A percentile compares a stretch with the other conserved stretches of the same genome.
Evolutionary conservation across 2,797 vertebrate species (phyloP).

Genomic region (Miichthys miiuy): DNA sequence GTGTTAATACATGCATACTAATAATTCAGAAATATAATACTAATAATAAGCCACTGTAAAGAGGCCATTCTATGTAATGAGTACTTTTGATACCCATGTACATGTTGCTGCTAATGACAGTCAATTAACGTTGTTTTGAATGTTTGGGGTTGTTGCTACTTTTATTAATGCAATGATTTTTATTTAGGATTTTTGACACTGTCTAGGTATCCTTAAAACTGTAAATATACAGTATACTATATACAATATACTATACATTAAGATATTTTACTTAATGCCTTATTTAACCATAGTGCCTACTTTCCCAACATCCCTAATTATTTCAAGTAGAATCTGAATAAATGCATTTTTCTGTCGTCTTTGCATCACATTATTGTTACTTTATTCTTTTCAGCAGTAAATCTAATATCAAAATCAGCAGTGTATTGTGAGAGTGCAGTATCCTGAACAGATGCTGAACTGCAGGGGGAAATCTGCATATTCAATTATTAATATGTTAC

Average conservation of each 20-base stretch:
- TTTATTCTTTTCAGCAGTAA: neutral
- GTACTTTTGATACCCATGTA: neutral
- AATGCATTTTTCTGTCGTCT: too few relatives aligned
- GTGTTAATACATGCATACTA: neutral
- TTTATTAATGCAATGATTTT: neutral
- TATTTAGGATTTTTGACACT: neutral
- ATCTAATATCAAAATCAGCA: neutral
- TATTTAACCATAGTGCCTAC: neutral
- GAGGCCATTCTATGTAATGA: neutral
- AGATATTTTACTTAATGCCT: neutral
- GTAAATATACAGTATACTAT: too few relatives aligned
- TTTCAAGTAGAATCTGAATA: neutral
- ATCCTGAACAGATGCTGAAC: neutral
- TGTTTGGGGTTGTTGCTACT: neutral
- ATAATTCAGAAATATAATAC: neutral
- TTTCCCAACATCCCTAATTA: neutral
- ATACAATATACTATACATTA: neutral
- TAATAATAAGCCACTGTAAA: neutral
- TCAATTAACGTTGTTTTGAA: neutral
- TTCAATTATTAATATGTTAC: neutral
- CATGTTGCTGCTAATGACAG: neutral
- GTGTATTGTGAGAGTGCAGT: neutral
- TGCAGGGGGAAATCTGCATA: neutral
- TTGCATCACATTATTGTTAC: too few relatives aligned
- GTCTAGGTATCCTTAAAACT: neutral